Percentiles rank a stretch among this genome's conserved stretches.
Evolutionary conservation across 2,113 vertebrate species (phyloP).

Genomic region (Panurus biarmicus): DNA sequence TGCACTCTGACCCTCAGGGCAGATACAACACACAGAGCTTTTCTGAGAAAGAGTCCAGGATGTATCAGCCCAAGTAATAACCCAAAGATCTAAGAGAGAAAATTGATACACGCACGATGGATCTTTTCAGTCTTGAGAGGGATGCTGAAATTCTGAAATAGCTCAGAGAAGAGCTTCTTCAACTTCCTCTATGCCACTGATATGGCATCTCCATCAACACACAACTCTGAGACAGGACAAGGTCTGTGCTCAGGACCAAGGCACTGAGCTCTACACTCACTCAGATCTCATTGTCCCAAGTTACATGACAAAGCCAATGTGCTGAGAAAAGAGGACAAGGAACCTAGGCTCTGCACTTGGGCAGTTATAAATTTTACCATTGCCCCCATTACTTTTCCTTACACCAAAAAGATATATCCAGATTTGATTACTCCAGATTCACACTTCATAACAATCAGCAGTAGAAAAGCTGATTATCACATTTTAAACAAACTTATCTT

Average conservation of each 20-base stretch:
- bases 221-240: not conserved
- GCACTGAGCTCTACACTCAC: not conserved
- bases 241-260: not conserved
- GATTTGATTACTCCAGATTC: not conserved
- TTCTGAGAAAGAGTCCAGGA: not conserved
- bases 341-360: not conserved
- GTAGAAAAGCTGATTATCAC: not conserved
- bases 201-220: not conserved
- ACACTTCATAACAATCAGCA: not conserved
- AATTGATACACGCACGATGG: not conserved
- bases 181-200: not conserved
- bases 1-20: not conserved
- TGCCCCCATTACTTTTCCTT: not conserved
- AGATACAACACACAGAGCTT: fast-evolving
- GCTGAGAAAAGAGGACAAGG: not conserved
- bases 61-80: not conserved
- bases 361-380: not conserved
- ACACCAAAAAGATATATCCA: not conserved
- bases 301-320: not conserved
- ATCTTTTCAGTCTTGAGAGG: not conserved
- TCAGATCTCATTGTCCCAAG: not conserved
- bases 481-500: not conserved
- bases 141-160: not conserved
- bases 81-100: not conserved
- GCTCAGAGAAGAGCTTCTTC: not conserved